These are phyloP conservation scores for Chamaea fasciata DNA, from an alignment of 2,113 vertebrate species.

Conservation along the genomic window DNA sequence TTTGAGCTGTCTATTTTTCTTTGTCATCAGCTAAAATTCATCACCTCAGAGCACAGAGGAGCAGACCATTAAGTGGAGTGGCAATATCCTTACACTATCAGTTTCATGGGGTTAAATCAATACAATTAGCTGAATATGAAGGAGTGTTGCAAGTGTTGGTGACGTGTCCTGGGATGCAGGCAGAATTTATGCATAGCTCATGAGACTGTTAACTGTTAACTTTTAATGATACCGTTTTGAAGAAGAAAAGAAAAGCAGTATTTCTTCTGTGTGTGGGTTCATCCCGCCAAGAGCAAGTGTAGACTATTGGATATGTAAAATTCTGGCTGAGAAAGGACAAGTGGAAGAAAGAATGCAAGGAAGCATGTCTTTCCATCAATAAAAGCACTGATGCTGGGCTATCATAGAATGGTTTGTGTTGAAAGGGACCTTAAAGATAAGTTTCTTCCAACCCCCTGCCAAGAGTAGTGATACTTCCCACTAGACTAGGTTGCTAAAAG, in stretches of 20 bases:
- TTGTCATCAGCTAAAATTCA: constrained; percentile 9
- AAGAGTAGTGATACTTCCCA: neutral
- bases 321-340: neutral
- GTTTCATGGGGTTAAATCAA: constrained; percentile 21
- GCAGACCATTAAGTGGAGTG: constrained; percentile 35
- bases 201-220: neutral
- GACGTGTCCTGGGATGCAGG: neutral
- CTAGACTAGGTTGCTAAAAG: neutral
- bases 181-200: neutral
- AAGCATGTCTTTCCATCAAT: neutral
- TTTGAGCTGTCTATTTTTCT: constrained; percentile 8
- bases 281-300: neutral
- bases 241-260: neutral
- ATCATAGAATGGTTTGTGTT: neutral
- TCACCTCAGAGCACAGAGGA: neutral
- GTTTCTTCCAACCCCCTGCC: neutral
- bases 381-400: neutral
- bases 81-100: constrained; percentile 8
- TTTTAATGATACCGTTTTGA: neutral
- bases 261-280: neutral
- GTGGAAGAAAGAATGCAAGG: neutral
- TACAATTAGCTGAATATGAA: neutral
- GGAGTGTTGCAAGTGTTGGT: neutral
- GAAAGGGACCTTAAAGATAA: neutral
- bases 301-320: neutral